Conservation (phyloP, 1,140 invertebrate genomes). For the Schlechtendalia chinensis region DNA sequence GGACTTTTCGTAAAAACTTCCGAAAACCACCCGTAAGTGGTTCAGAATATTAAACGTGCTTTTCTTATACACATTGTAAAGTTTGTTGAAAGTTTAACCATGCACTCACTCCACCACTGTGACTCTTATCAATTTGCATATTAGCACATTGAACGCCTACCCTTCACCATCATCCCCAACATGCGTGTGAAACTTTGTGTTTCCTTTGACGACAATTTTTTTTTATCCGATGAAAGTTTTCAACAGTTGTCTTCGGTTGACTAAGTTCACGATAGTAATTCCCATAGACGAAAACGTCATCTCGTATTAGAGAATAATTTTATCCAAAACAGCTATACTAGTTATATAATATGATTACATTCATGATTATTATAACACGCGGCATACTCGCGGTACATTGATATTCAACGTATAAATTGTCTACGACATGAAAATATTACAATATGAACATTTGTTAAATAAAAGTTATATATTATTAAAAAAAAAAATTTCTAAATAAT, state of each 20-base stretch:
- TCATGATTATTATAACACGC: no score
- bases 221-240: constrained; percentile 30
- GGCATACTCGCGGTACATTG: no score
- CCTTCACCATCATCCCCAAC: not conserved
- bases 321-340: no score
- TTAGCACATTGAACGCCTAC: constrained; percentile 38
- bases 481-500: no score
- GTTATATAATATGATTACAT: no score
- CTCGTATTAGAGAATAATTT: not conserved
- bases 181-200: not conserved
- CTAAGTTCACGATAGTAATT: constrained; percentile 24
- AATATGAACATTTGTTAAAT: no score
- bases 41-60: constrained; percentile 45
- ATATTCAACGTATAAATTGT: no score
- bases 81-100: constrained; percentile 45
- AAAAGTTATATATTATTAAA: no score
- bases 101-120: constrained; percentile 20
- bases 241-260: not conserved
- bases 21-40: constrained; percentile 32
- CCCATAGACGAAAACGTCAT: not conserved
- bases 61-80: constrained; percentile 48
- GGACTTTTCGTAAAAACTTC: constrained; percentile 41
- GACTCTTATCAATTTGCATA: constrained; percentile 43
- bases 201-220: constrained; percentile 49
- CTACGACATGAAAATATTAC: no score